Percentiles rank a stretch among this genome's conserved stretches.
These are phyloP conservation scores for Sitta carolinensis DNA, from an alignment of 2,797 vertebrate genomes.

Conservation along the genomic window DNA sequence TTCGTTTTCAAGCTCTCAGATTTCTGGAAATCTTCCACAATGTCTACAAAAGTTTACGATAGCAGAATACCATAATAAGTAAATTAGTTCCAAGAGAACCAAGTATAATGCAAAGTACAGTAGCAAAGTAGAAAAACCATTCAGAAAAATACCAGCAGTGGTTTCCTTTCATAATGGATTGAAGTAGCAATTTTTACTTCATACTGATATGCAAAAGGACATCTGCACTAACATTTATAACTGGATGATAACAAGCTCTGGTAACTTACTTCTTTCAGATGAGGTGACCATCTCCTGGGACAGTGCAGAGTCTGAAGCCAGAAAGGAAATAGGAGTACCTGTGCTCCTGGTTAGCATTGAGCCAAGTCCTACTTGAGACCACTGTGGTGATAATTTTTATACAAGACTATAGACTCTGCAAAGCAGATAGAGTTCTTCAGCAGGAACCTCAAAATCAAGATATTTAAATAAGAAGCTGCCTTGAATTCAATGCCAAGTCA, in stretches of 20 bases:
- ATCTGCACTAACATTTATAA: not conserved
- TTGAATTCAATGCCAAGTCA: not conserved
- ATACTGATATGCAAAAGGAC: not conserved
- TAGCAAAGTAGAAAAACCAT: not conserved
- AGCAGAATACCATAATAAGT: not conserved
- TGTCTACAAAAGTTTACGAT: not conserved
- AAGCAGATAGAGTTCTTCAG: not conserved
- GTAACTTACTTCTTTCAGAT: not conserved
- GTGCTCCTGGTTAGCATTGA: not conserved
- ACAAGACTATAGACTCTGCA: not conserved
- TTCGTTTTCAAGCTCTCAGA: not conserved
- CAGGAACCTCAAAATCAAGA: not conserved
- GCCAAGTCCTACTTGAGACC: not conserved
- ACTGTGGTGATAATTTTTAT: not conserved
- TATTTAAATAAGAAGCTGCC: not conserved
- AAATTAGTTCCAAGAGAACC: not conserved
- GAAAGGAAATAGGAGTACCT: not conserved
- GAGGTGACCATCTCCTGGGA: not conserved
- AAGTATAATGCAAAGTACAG: not conserved
- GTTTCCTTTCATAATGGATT: not conserved
- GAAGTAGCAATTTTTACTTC: not conserved
- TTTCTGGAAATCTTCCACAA: not conserved
- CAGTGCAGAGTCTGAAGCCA: not conserved
- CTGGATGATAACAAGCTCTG: not conserved
- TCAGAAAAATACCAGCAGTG: not conserved